These are phyloP conservation scores for Brevipalpus yothersi DNA, from an alignment of 1,140 invertebrate species.

Conservation along the genomic window DNA sequence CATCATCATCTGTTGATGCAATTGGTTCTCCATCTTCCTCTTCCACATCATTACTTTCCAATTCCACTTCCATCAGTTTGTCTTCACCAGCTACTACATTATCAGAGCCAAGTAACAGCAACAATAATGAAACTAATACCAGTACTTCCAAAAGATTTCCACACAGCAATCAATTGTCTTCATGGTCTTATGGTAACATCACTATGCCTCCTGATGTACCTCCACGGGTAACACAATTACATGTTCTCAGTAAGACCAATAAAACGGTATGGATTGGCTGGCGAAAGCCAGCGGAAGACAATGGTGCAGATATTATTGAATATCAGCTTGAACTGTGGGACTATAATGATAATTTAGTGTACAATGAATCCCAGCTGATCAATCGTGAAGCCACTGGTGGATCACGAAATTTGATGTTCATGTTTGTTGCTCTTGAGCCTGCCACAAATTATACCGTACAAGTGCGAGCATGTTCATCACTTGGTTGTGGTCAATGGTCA, in stretches of 20 bases:
- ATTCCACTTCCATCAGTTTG: slow-evolving; percentile 13
- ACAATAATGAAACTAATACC: no score
- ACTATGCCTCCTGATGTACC: slow-evolving; percentile 10
- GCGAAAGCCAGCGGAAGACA: slow-evolving; percentile 13
- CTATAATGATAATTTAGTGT: slow-evolving; percentile 3
- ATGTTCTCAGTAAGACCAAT: slow-evolving; percentile 15
- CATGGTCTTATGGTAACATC: neutral
- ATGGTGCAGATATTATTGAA: slow-evolving; percentile 12
- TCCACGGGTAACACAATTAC: slow-evolving; percentile 12
- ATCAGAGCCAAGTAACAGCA: no score
- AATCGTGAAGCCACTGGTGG: neutral
- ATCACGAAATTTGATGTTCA: slow-evolving; percentile 12
- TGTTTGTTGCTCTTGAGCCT: slow-evolving; percentile 14
- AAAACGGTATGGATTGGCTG: slow-evolving; percentile 15
- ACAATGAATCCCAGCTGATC: slow-evolving; percentile 12
- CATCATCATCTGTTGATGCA: neutral
- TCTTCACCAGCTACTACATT: no score
- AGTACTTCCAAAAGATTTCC: neutral
- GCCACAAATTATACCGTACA: slow-evolving; percentile 14
- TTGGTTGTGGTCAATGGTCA: slow-evolving; percentile 15
- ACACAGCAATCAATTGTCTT: slow-evolving; percentile 4
- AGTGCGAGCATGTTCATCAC: slow-evolving; percentile 14
- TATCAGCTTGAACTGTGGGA: slow-evolving; percentile 12
- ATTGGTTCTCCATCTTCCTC: neutral
- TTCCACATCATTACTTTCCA: slow-evolving; percentile 10